Evolutionary conservation across 2,888 invertebrate species (phyloP), one percentile per base, ranked within the genome.

Genomic region (Oxytorus armatus): DNA sequence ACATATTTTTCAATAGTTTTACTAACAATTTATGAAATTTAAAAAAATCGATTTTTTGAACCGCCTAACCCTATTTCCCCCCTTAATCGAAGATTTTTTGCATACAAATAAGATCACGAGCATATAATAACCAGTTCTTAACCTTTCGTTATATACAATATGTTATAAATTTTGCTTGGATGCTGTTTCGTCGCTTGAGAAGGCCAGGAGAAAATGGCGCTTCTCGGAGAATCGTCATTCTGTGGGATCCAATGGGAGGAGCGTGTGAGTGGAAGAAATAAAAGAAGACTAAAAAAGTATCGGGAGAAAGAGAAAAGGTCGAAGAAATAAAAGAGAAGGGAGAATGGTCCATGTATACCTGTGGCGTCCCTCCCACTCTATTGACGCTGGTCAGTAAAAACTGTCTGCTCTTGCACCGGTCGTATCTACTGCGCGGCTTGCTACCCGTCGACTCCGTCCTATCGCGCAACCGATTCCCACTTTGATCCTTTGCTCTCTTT

Each of bases 311-410:
- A 33, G 29, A 66, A 55, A 33, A 33, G 33, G 47, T n/a, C 47
- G 57, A 57, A 47, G 70, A 47, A 25, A 33, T 33, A 55, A 21
- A 55, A 55, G 51, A 49, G 39, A 36, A 49, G 39, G 10, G 39
- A 42, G 63, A 68, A 39, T 69, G 76, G 76, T 61, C 57, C 74
- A 47, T 55, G 29, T 69, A 72, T 74, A 74, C 74, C 74, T 82
- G 81, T 77, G 61, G 63, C 42, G 47, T 55, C 63, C 36, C 70
- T 1, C 82, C 47, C 72, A 55, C 53, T 73, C 47, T 36, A 25
- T 61, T 33, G 63, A 36, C 51, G 25, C 59, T 68, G 66, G 74
- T 59, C 77, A 77, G 82, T 81, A 82, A 70, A 55, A 63, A 69
- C 61, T 68, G 70, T 76, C 65, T 76, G 68, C 70, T 66, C 77